Base-by-base conservation (phyloP, 2,888 invertebrate genomes). In the Keiferia lycopersicella region DNA sequence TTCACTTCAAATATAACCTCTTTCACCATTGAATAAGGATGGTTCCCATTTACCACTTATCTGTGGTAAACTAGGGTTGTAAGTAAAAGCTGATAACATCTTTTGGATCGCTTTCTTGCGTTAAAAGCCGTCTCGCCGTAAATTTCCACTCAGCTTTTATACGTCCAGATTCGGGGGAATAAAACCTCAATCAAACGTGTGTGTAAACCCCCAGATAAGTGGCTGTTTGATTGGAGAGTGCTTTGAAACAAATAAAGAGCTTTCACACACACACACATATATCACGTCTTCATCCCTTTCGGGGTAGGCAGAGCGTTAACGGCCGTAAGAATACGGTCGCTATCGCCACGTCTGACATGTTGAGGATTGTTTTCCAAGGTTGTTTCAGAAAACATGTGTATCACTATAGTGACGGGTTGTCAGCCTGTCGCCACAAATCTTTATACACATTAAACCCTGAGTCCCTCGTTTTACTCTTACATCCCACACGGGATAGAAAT, bases 81-180 rank as follows among this genome's bases (percentile, higher is more conserved):
- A 56, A 48, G 50, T 48, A 61, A 30, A 4, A 16, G 34, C 10
- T 30, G 61, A 61, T 61, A 61, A 3, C 48, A 48, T 61, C 61
- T 22, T 30, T 41, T 16, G 11, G 61, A 45, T 30, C 45, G 45
- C 48, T 45, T 20, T 56, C 30, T 34, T 18, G 30, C 41, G 22
- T 62, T 22, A 53, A 56, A 26, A 56, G 20, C 51, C 16, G 30
- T 56, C 26, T 26, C 53, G 57, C 18, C 56, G 45, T 56, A 57
- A 62, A 62, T 57, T 57, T 57, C 20, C 56, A 57, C 56, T 48
- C 30, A 30, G 51, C 57, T 57, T 62, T 53, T 39, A 57, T 62
- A 57, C 18, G 41, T 34, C 57, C 30, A 53, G 39, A 53, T 62
- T 62, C 38, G 18, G 26, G 18, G 53, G n/a, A 53, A 62, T 62